Conservation (phyloP, 2,797 vertebrate genomes). For the Rallus crepitans region DNA sequence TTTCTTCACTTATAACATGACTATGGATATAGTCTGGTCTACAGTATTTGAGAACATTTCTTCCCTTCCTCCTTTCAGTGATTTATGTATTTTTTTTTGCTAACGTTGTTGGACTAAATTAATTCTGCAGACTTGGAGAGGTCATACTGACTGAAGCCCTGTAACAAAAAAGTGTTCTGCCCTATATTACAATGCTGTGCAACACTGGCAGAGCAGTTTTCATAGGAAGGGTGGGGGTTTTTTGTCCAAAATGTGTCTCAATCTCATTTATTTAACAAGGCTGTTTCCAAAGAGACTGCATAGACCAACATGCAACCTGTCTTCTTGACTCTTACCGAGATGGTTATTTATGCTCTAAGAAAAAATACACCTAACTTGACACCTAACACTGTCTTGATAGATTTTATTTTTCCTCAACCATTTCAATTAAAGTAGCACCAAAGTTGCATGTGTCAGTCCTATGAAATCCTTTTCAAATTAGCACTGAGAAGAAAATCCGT, state of each 20-base stretch:
- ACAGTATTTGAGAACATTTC: not conserved
- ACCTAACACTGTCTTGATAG: not conserved
- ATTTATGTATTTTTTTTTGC: not conserved
- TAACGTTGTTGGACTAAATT: not conserved
- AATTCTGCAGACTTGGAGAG: not conserved
- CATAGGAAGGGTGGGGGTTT: not conserved
- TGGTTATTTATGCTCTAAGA: not conserved
- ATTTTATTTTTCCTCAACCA: constrained; percentile 34
- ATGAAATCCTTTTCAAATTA: constrained; percentile 60
- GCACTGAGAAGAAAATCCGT: constrained; percentile 44
- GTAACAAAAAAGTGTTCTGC: not conserved
- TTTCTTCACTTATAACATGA: not conserved
- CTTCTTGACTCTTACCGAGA: not conserved
- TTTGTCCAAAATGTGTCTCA: not conserved
- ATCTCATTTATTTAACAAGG: not conserved
- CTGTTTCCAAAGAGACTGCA: not conserved
- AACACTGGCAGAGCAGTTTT: not conserved
- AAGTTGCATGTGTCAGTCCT: constrained; percentile 2
- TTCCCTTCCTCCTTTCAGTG: not conserved
- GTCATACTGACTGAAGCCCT: not conserved
- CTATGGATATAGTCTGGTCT: not conserved
- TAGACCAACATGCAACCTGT: not conserved
- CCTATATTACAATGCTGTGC: not conserved
- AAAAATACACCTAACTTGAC: not conserved
- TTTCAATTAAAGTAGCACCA: constrained; percentile 16